phyloP scores from a whole-genome alignment of 2,113 vertebrate genomes.

The Muntiacus muntjak region DNA sequence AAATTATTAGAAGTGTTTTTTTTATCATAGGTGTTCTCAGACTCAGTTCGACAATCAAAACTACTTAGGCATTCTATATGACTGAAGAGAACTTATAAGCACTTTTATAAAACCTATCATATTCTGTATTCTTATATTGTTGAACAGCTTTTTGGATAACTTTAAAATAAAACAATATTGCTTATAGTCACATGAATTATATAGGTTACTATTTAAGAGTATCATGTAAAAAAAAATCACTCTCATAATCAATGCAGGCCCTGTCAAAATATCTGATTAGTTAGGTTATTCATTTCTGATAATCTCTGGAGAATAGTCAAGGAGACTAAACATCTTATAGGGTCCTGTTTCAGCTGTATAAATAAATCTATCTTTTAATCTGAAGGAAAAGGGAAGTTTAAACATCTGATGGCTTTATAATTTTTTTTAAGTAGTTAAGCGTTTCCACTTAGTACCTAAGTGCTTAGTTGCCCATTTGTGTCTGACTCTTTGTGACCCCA shows the following conservation, averaged over 20 bases:
- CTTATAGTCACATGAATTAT: neutral
- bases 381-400: conserved; percentile 34
- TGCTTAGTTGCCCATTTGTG: neutral
- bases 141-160: neutral
- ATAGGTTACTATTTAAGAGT: neutral
- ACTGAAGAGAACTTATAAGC: neutral
- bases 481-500: neutral
- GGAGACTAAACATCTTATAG: conserved; percentile 6
- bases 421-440: conserved; percentile 5
- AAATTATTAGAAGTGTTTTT: neutral
- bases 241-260: neutral
- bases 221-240: conserved; percentile 27
- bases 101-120: neutral
- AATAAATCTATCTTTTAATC: conserved; percentile 50
- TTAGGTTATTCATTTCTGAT: conserved; percentile 19
- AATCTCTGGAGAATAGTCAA: neutral
- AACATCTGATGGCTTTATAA: conserved; percentile 28
- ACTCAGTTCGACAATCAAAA: neutral
- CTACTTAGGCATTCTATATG: neutral
- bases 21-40: neutral
- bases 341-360: conserved; percentile 18
- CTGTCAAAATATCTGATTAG: conserved; percentile 2
- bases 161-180: conserved; percentile 22
- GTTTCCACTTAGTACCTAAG: neutral
- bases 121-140: neutral